Evolutionary conservation across 2,888 invertebrate genomes (phyloP), one percentile per base, ranked within the genome.

Genomic region (Calliphora vomitoria): DNA sequence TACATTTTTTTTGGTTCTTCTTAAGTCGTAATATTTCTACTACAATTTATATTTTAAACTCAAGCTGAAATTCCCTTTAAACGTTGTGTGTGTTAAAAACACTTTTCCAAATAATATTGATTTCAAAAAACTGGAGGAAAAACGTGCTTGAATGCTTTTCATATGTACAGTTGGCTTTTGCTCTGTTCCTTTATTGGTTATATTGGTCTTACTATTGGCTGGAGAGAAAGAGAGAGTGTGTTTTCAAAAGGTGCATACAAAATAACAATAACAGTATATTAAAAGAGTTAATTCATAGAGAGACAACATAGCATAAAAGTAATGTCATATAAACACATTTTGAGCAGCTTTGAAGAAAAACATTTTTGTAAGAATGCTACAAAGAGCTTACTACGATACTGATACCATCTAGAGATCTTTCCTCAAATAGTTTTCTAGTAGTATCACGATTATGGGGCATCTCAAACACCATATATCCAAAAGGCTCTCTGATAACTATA

Each of bases 61-160:
- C 41, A 20, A 13, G 60, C 15, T 25, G 8, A 38, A 68, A 82
- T 58, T 82, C 60, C 41, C 58, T 76, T 76, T 50, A 82, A 82
- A 75, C 6, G 68, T 8, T 75, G 25, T 75, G 25, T 75, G 38
- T n/a, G 31, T 15, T 11, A n/a, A 38, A 74, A 82, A 68, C 6
- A 75, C 47, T 50, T 69, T 62, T 25, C 38, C 47, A 82, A 68
- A 68, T 60, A 71, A 62, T 81, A 72, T 81, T 72, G 72, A 81
- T 72, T 81, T 62, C 5, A 38, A 68, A n/a, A 35, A 68, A 60
- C 11, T 38, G 50, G 47, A 60, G 35, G n/a, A 58, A 44, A 60
- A 72, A 82, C 82, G 76, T 82, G 82, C 69, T 69, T 38, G 13
- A 41, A 68, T 69, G 76, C 18, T 62, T 50, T 41, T 20, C n/a